Percentiles rank a stretch among this genome's conserved stretches.
Evolutionary conservation across 2,113 vertebrate genomes (phyloP).

Genomic region (Periophthalmus modestus): DNA sequence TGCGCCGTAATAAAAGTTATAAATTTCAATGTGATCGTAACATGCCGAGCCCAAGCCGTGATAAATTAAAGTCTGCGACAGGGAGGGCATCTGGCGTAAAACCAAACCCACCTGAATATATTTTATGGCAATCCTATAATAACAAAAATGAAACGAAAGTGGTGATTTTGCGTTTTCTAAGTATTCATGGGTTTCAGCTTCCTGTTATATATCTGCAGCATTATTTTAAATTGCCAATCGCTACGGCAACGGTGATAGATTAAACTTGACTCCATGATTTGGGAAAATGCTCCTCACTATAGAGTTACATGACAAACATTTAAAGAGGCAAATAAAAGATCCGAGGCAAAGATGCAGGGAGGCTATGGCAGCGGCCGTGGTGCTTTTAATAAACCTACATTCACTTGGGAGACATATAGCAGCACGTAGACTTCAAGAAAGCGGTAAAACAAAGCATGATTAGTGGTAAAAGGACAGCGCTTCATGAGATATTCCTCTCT

Average conservation of each 20-base stretch:
- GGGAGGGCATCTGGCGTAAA: not conserved
- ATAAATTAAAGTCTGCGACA: not conserved
- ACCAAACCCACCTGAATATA: not conserved
- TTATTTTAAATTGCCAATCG: not conserved
- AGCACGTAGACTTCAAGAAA: conserved; percentile 14
- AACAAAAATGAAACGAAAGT: not conserved
- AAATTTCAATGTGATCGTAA: not conserved
- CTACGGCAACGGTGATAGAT: no score
- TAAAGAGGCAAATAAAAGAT: conserved; percentile 1
- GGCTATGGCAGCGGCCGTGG: not conserved
- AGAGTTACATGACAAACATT: conserved; percentile 3
- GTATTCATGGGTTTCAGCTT: no score
- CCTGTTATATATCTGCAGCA: no score
- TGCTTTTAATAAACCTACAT: not conserved
- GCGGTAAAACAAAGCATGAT: conserved; percentile 20
- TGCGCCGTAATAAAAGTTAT: not conserved
- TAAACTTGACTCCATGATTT: not conserved
- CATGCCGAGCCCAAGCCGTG: not conserved
- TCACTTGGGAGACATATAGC: conserved; percentile 10
- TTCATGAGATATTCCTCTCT: conserved; percentile 39
- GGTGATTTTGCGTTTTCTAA: not conserved
- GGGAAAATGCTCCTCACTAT: not conserved
- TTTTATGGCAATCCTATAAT: not conserved
- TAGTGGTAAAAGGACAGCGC: conserved; percentile 41
- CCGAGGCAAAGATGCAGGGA: not conserved